Evolutionary conservation across 1,140 invertebrate genomes (phyloP), one percentile per base, ranked within the genome.

Genomic region (Triops cancriformis): DNA sequence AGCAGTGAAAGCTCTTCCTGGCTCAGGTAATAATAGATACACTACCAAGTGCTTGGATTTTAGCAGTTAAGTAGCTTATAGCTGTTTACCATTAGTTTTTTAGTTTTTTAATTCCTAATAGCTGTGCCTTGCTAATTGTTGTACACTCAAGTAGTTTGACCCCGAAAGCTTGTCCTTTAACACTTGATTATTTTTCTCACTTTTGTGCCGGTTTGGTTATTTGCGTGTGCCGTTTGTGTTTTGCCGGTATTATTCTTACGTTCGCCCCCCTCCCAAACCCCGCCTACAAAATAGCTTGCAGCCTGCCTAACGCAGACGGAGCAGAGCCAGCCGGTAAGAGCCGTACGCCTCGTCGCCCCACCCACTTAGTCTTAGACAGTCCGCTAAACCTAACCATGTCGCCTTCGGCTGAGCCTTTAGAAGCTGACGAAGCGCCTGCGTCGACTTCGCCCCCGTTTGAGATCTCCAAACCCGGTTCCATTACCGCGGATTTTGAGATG

Each of bases 401-500:
- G 51, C 51, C 51, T 64, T 9, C 31, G 31, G 31, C 51, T 14
- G 51, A 64, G 51, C 51, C 51, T 23, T 64, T 64, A 64, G 51
- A 64, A 64, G 51, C 51, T 64, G 51, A 64, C 51, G 51, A 64
- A 64, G 51, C 51, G 9, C 51, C 37, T 75, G 51, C 51, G 3
- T 78, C 79, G 12, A 41, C 74, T 73, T 73, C 73, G 42, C 43
- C 51, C 4, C 51, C 51, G 0, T 64, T 64, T 9, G 51, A 64
- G 51, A 64, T 64, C n/a, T 64, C 75, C 72, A 73, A 73, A 11
- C 78, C 78, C 26, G 75, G 78, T 73, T 75, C 78, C 23, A 76
- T 79, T 51, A 73, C 75, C 27, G 76, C 78, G 28, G 78, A 79
- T 73, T 79, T 79, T 42, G 75, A 76, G 42, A 43, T 73, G 41